Evolutionary conservation across 2,797 vertebrate species (phyloP).

Genomic region (Dermochelys coriacea): DNA sequence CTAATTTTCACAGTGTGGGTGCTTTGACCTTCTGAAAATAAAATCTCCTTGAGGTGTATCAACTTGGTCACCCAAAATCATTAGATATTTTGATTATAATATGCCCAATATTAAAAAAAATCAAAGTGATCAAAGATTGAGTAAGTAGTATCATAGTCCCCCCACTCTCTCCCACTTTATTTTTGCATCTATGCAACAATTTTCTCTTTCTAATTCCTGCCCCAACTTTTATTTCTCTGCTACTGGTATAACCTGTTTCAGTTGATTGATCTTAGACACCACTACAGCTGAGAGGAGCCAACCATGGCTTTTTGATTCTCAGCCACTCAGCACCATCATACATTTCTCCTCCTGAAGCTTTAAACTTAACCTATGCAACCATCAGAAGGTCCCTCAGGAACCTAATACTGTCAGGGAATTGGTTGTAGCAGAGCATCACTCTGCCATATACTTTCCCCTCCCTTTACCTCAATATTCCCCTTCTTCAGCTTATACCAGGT

Average conservation of each 20-base stretch:
- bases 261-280: not conserved
- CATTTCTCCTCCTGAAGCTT: not conserved
- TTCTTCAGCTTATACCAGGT: not conserved
- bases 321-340: not conserved
- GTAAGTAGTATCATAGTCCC: not conserved
- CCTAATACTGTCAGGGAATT: not conserved
- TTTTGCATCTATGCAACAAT: not conserved
- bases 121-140: no score
- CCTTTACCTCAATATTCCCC: not conserved
- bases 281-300: not conserved
- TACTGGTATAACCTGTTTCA: not conserved
- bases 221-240: not conserved
- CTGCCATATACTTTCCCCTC: not conserved
- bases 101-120: not conserved
- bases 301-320: not conserved
- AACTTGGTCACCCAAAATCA: not conserved
- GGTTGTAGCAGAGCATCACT: not conserved
- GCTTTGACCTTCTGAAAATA: not conserved
- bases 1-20: not conserved
- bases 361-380: not conserved
- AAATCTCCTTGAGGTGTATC: not conserved
- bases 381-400: not conserved
- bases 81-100: not conserved
- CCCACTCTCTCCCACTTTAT: fast-evolving
- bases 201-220: fast-evolving